Evolutionary conservation across 1,140 invertebrate species (phyloP).

Genomic region (Halictus rubicundus): DNA sequence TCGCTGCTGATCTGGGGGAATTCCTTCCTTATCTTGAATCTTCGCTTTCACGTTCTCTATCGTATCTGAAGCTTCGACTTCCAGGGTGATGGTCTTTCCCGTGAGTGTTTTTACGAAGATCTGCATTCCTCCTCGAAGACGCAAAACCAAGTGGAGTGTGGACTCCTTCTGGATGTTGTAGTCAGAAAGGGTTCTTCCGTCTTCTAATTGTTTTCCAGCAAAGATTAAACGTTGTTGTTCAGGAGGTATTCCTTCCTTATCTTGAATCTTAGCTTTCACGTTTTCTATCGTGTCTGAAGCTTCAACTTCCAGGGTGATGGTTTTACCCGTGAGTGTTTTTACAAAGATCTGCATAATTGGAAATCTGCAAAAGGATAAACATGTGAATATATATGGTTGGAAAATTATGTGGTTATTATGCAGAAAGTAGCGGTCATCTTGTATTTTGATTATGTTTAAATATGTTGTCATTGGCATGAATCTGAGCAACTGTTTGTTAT

Average conservation of each 20-base stretch:
- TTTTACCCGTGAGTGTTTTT: conserved; percentile 81
- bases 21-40: conserved; percentile 88
- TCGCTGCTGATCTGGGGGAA: conserved; percentile 86
- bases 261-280: conserved; percentile 28
- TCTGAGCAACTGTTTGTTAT: no score
- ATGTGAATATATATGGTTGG: background rate
- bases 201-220: conserved; percentile 86
- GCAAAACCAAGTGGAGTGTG: conserved; percentile 79
- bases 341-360: conserved; percentile 83
- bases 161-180: conserved; percentile 90
- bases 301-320: conserved; percentile 26
- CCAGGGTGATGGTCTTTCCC: conserved; percentile 89
- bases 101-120: conserved; percentile 89
- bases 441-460: no score
- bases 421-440: no score
- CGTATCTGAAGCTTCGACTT: conserved; percentile 88
- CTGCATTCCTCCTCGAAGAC: conserved; percentile 85
- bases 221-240: conserved; percentile 87
- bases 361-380: background rate
- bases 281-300: conserved; percentile 33
- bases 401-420: background rate
- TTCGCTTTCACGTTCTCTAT: conserved; percentile 91
- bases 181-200: conserved; percentile 82
- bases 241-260: conserved; percentile 82
- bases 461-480: no score